phyloP scores from a whole-genome alignment of 2,888 invertebrate species.

The Linnaemya vulpina region DNA sequence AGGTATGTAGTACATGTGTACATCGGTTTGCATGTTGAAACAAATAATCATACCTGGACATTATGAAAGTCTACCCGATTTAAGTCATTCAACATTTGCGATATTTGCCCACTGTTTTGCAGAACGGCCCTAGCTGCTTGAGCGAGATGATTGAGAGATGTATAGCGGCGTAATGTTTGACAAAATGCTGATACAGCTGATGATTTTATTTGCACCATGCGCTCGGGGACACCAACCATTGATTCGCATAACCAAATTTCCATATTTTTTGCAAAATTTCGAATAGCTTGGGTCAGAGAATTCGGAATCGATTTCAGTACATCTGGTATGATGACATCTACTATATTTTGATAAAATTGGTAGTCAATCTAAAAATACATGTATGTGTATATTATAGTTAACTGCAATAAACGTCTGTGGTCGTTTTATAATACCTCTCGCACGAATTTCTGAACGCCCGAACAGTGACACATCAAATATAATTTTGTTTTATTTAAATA shows the following conservation, averaged over 20 bases:
- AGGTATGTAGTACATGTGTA: background rate
- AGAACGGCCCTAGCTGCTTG: conserved; percentile 94
- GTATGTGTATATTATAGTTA: background rate
- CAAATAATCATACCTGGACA: conserved; percentile 88
- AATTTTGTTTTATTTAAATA: conserved; percentile 87
- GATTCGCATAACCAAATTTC: conserved; percentile 95
- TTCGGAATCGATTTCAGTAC: conserved; percentile 97
- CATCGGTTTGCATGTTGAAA: background rate
- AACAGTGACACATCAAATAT: conserved; percentile 81
- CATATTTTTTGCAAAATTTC: conserved; percentile 96
- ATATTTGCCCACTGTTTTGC: conserved; percentile 96
- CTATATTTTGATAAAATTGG: conserved; percentile 97
- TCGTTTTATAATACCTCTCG: conserved; percentile 76
- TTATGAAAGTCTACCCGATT: conserved; percentile 99
- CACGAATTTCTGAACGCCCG: conserved; percentile 81
- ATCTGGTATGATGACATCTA: conserved; percentile 97
- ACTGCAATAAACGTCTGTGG: background rate
- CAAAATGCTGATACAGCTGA: conserved; percentile 95
- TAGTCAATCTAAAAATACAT: conserved; percentile 87
- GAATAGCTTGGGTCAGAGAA: conserved; percentile 94
- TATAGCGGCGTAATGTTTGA: conserved; percentile 97
- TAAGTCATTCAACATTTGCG: conserved; percentile 97
- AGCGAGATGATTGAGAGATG: conserved; percentile 98
- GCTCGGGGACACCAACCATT: conserved; percentile 91
- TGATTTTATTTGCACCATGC: conserved; percentile 92